These are phyloP conservation scores for Poecilobothrus nobilitatus DNA, from an alignment of 2,888 invertebrate species.

Conservation along the genomic window DNA sequence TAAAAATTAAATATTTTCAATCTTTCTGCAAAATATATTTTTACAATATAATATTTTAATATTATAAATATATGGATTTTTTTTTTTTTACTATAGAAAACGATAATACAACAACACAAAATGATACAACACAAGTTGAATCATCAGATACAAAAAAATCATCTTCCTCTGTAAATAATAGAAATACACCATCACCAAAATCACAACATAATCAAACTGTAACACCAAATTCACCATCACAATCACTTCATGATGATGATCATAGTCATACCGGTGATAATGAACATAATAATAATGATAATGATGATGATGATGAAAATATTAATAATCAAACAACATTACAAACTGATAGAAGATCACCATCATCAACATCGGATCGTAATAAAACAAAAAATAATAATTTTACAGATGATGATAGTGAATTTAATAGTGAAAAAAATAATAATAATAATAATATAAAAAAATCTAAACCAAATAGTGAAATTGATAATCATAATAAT, in stretches of 20 bases:
- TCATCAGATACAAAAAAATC: slow-evolving; percentile 16
- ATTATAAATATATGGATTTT: too few relatives aligned
- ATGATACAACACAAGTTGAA: slow-evolving; percentile 23
- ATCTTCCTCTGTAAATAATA: slow-evolving; percentile 24
- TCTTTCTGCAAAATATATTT: too few relatives aligned
- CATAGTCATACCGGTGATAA: background rate
- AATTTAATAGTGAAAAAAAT: background rate
- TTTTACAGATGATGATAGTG: background rate
- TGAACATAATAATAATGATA: background rate
- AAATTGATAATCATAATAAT: background rate
- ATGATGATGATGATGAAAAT: background rate
- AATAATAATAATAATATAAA: slow-evolving; percentile 4
- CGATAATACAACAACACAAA: slow-evolving; percentile 54
- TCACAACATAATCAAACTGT: slow-evolving; percentile 16
- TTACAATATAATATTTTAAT: too few relatives aligned
- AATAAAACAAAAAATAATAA: background rate
- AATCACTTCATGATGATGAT: slow-evolving; percentile 23
- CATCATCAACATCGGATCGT: too few relatives aligned
- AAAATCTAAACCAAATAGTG: background rate
- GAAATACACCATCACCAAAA: slow-evolving; percentile 13
- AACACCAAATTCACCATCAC: slow-evolving; percentile 37
- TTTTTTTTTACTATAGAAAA: slow-evolving; percentile 36
- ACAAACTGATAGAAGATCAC: background rate
- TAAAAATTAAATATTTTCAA: too few relatives aligned
- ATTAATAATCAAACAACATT: background rate